Base-by-base conservation (phyloP, 2,888 invertebrate species). In the Villa cingulata region DNA sequence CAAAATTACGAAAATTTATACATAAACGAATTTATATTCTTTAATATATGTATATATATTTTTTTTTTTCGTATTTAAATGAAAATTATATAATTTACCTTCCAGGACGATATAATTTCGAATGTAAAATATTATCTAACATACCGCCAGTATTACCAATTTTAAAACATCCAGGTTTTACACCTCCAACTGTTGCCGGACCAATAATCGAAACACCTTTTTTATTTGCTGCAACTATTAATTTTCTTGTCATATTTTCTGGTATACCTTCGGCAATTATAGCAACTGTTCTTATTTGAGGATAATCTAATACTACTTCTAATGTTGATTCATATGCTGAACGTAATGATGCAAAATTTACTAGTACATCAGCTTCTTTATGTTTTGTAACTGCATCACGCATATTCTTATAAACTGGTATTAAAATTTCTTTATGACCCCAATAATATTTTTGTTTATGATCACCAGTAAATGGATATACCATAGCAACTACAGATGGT, bases 361-460 rank as follows among this genome's bases (percentile, higher is more conserved):
- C 86, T 60, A 99, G 74, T 0, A 96, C 92, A 54, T 92, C 89
- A 2, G 95, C 96, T 49, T 94, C 90, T 18, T 87, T 84, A 64
- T 98, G 96, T 58, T 92, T 94, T 7, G 77, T 77, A 82, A 97
- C 92, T 2, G 96, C 95, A 59, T 95, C 92, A 54, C 83, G 84
- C 94, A 98, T 95, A 61, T 87, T 89, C 58, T 95, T 95, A 73
- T 97, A 99, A 7, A 96, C 90, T 1, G 84, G 86, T 60, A 94
- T 82, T 23, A 94, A 77, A 42, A 95, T 85, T 66, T 97, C 97
- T 65, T 96, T 94, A 71, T 98, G 97, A 1, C 98, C 98, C 84
- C 96, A 98, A 69, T 99, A 99, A 73, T 91, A 98, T 70, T 98
- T 99, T 71, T 96, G 96, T 65, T 95, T 96, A 71, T 98, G 97